Percentiles rank a stretch among this genome's conserved stretches.
These are phyloP conservation scores for Poecilia gillii DNA, from an alignment of 2,797 vertebrate genomes.

Conservation along the genomic window DNA sequence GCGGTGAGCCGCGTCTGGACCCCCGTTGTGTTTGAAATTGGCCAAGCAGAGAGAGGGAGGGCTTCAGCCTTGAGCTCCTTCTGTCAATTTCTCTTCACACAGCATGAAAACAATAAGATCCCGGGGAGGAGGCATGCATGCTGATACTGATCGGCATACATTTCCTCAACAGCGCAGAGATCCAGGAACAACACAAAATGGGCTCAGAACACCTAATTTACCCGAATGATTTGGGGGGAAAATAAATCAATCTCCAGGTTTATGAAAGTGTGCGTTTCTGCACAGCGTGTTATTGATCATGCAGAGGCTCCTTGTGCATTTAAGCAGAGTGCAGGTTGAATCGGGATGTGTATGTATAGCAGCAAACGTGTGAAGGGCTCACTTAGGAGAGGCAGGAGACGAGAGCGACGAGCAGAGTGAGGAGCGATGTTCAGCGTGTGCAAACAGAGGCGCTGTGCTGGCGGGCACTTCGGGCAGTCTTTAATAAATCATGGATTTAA, in stretches of 20 bases:
- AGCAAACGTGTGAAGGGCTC: slow-evolving; percentile 43
- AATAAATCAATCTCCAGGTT: slow-evolving; percentile 37
- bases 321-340: slow-evolving; percentile 25
- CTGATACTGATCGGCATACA: slow-evolving; percentile 55
- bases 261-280: slow-evolving; percentile 18
- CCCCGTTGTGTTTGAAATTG: slow-evolving; percentile 44
- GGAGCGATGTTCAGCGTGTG: slow-evolving; percentile 60
- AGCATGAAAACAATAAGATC: slow-evolving; percentile 47
- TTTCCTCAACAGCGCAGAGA: slow-evolving; percentile 53
- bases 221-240: slow-evolving; percentile 22
- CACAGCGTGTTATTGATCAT: slow-evolving; percentile 34
- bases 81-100: slow-evolving; percentile 41
- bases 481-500: slow-evolving; percentile 75
- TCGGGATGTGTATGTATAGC: slow-evolving; percentile 39
- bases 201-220: slow-evolving; percentile 42
- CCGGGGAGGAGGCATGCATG: slow-evolving; percentile 33
- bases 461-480: slow-evolving; percentile 77
- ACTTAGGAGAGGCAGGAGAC: slow-evolving; percentile 46
- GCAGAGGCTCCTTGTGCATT: slow-evolving; percentile 25
- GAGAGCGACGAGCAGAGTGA: slow-evolving; percentile 57
- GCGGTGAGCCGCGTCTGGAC: slow-evolving; percentile 12
- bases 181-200: slow-evolving; percentile 49
- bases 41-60: slow-evolving; percentile 24
- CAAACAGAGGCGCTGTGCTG: slow-evolving; percentile 64
- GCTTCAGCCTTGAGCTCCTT: slow-evolving; percentile 32